A percentile compares a stretch with the other conserved stretches of the same genome.
These are phyloP conservation scores for Mirza zaza DNA, from an alignment of 2,113 vertebrate species.

Conservation along the genomic window DNA sequence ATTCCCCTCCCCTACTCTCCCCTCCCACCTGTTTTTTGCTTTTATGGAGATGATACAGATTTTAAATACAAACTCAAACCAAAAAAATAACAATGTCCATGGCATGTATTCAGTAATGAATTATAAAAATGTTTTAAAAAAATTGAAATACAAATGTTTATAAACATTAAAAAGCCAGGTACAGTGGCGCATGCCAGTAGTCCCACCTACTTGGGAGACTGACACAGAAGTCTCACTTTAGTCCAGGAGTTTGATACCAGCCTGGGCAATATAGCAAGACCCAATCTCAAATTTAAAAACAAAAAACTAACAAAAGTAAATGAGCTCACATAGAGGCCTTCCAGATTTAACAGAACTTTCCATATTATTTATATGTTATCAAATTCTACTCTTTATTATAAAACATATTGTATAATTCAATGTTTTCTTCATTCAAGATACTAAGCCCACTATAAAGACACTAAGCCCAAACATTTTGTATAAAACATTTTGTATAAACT, in stretches of 20 bases:
- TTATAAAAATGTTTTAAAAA: neutral
- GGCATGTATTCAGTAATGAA: neutral
- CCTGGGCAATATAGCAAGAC: neutral
- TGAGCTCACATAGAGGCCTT: neutral
- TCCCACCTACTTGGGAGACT: neutral
- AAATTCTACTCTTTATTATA: neutral
- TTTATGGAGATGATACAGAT: neutral
- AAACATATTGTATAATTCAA: constrained; percentile 13
- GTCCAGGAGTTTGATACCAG: neutral
- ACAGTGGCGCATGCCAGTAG: neutral
- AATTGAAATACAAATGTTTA: neutral
- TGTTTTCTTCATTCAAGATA: neutral
- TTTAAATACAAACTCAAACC: neutral
- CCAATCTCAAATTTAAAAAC: neutral
- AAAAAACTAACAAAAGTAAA: neutral
- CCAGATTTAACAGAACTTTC: neutral
- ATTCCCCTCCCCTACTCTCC: too few species aligned
- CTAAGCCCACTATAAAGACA: neutral
- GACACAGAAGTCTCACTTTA: neutral
- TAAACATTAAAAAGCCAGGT: neutral
- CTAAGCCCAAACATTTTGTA: neutral
- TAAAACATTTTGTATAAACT: neutral
- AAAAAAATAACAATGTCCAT: neutral
- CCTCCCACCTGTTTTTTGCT: neutral
- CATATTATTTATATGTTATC: neutral